Evolutionary conservation across 2,113 vertebrate species (phyloP).

Genomic region (Menidia beryllina): DNA sequence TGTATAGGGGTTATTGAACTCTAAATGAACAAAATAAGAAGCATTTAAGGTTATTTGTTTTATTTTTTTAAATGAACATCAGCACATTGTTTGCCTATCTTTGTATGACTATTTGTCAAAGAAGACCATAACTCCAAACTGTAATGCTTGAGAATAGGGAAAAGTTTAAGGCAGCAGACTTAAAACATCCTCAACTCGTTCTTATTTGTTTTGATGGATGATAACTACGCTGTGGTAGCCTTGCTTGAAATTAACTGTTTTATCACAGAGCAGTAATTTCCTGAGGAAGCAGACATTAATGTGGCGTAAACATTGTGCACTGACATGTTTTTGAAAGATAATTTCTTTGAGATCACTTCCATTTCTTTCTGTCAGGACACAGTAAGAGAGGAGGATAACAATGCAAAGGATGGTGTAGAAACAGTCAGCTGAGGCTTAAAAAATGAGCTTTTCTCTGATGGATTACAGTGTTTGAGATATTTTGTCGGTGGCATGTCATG

Average conservation of each 20-base stretch:
- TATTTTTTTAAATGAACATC: neutral
- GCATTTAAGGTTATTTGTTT: neutral
- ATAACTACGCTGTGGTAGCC: neutral
- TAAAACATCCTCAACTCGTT: too few relatives aligned
- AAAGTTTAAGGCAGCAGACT: too few relatives aligned
- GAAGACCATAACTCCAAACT: neutral
- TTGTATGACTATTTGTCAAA: neutral
- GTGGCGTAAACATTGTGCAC: conserved; percentile 13
- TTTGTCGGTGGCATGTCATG: conserved; percentile 4
- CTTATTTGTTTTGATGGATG: neutral
- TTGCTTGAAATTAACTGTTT: neutral
- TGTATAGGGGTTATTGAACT: neutral
- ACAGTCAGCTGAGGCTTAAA: neutral
- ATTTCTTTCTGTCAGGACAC: conserved; percentile 12
- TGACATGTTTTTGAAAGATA: conserved; percentile 24
- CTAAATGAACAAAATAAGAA: neutral
- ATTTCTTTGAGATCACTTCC: conserved; percentile 4
- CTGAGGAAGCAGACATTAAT: conserved; percentile 24
- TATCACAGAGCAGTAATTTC: conserved; percentile 20
- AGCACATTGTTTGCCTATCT: neutral
- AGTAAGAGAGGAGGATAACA: neutral
- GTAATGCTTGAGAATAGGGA: too few relatives aligned
- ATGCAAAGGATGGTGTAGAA: conserved; percentile 8
- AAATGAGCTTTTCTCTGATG: conserved; percentile 25
- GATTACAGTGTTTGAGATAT: conserved; percentile 14